Conservation (phyloP, 1,140 invertebrate species). For the Ips typographus region DNA sequence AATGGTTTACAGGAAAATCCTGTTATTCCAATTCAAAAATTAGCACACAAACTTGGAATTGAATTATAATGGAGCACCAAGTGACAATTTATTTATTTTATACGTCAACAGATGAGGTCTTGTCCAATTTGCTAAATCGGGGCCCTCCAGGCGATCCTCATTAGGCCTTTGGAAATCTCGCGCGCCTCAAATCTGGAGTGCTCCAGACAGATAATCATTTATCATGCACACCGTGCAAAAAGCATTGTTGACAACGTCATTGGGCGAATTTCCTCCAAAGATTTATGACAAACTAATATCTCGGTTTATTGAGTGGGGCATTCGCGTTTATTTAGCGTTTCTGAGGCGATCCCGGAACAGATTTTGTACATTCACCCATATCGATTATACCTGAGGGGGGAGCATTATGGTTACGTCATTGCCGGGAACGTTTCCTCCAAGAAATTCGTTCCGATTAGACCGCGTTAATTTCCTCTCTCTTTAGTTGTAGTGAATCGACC, state of each 20-base stretch:
- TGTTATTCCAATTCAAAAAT: too few relatives aligned
- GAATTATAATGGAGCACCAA: too few relatives aligned
- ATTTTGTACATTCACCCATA: background rate
- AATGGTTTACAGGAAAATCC: too few relatives aligned
- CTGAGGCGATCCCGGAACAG: background rate
- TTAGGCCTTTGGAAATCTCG: slow-evolving; percentile 14
- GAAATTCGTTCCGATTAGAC: slow-evolving; percentile 1
- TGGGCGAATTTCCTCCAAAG: background rate
- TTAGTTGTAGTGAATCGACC: background rate
- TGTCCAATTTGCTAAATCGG: background rate
- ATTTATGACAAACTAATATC: background rate
- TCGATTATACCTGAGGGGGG: background rate
- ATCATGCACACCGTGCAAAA: slow-evolving; percentile 7
- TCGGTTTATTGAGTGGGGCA: too few relatives aligned
- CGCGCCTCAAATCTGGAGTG: slow-evolving; percentile 10
- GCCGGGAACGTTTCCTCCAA: background rate
- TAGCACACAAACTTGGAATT: too few relatives aligned
- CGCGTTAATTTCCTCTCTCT: background rate
- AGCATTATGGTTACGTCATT: background rate
- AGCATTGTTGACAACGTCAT: slow-evolving; percentile 2
- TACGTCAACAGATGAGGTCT: background rate
- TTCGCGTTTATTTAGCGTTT: background rate
- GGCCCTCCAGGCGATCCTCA: slow-evolving; percentile 5
- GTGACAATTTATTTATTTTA: too few relatives aligned
- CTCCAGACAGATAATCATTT: slow-evolving; percentile 9